Evolutionary conservation across 1,140 invertebrate genomes (phyloP), one percentile per base, ranked within the genome.

Genomic region (Monochamus saltuarius): DNA sequence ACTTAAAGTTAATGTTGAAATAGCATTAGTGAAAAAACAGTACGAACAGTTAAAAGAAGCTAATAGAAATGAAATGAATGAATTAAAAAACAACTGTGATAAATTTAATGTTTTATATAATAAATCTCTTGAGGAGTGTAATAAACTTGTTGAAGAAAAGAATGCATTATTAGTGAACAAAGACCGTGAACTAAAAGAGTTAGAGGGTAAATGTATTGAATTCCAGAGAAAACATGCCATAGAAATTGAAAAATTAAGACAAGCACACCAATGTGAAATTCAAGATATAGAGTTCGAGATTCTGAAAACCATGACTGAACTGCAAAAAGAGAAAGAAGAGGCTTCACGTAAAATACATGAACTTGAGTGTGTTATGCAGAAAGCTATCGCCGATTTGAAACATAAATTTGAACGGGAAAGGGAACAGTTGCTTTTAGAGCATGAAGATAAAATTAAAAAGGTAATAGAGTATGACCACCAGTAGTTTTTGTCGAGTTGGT

Each of bases 401-500:
- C 36, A 64, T 10, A 63, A 66, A n/a, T 60, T 68, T 49, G 59
- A 71, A 45, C 54, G 67, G 49, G 64, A 73, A 50, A 68, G 67
- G 42, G 39, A 60, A 57, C 57, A 56, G 19, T 40, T 68, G 11
- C 45, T 60, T 13, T 53, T 65, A 10, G 75, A 78, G 54, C 72
- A 73, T 34, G 61, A 71, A 49, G 60, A 59, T 35, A 77, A 75
- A 64, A 70, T 77, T 13, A 65, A 73, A 36, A 73, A 78, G 59
- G 67, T 80, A n/a, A 78, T 79, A 64, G 67, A 61, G 7, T 71
- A 67, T 56, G 6, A 6, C 6, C 2, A 29, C n/a, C n/a, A 29
- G 22, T 2, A 29, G 22, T 3, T 29, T 29, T 29, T 29, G 22
- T 29, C n/a, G n/a, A n/a, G n/a, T n/a, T n/a, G n/a, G n/a, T n/a